A percentile compares a stretch with the other conserved stretches of the same genome.
Conservation (phyloP, 2,113 vertebrate genomes). For the Caracal caracal region DNA sequence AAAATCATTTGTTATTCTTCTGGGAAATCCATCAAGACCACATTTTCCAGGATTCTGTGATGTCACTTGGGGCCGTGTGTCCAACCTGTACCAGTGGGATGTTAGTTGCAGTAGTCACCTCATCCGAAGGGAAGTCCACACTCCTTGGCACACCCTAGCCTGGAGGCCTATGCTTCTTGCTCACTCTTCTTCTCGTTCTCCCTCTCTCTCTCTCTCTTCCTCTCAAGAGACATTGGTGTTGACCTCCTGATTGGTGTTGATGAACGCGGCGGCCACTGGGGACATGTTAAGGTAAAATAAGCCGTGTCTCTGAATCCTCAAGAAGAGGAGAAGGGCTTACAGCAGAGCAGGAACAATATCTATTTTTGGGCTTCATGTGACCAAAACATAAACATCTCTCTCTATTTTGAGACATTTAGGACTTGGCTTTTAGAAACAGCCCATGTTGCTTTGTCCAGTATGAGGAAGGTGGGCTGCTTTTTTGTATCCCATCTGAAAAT, state of each 20-base stretch:
- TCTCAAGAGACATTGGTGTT: too few species aligned
- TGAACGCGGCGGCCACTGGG: not conserved
- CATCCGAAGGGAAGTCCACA: not conserved
- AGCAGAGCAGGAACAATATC: not conserved
- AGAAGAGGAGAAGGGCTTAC: not conserved
- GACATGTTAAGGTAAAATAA: not conserved
- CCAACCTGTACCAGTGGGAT: not conserved
- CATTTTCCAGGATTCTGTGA: not conserved
- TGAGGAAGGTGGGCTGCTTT: not conserved
- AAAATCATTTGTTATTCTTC: not conserved
- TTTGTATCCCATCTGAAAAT: not conserved
- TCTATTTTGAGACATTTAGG: not conserved
- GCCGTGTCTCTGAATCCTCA: not conserved
- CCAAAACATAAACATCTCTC: not conserved
- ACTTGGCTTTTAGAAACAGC: not conserved
- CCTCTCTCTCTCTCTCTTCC: too few species aligned
- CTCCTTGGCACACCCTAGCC: not conserved
- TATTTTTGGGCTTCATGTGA: not conserved
- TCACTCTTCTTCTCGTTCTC: too few species aligned
- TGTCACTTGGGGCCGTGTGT: not conserved
- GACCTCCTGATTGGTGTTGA: not conserved
- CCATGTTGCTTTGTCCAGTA: not conserved
- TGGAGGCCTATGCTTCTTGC: not conserved
- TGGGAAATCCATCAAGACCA: not conserved
- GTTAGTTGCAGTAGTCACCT: not conserved